Percentiles rank a stretch among this genome's conserved stretches.
phyloP scores from a whole-genome alignment of 1,140 invertebrate species.

The Oncopodura yosiiana region DNA sequence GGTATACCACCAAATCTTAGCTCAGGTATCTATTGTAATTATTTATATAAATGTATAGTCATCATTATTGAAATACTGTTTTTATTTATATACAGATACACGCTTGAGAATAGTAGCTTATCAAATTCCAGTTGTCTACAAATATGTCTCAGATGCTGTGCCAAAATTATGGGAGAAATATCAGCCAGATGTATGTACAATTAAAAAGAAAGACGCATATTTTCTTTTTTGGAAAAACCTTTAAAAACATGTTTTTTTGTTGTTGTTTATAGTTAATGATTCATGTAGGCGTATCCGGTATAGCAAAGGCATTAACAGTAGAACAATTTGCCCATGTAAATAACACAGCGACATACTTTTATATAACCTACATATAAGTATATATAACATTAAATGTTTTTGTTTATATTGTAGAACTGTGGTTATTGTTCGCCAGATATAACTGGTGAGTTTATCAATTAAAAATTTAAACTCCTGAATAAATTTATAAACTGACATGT shows the following conservation, averaged over 20 bases:
- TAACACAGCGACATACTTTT: no score
- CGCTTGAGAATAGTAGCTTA: constrained; percentile 32
- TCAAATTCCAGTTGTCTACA: constrained; percentile 39
- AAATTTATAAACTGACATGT: no score
- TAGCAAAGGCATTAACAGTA: constrained; percentile 42
- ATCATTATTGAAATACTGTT: no score
- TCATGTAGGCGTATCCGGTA: constrained; percentile 47
- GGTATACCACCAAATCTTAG: constrained; percentile 31
- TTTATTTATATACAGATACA: background rate
- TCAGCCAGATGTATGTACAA: constrained; percentile 36
- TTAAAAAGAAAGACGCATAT: constrained; percentile 2
- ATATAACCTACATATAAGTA: no score
- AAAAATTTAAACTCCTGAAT: no score
- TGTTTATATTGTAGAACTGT: no score
- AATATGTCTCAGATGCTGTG: constrained; percentile 36
- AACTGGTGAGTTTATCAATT: no score
- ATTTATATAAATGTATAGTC: no score
- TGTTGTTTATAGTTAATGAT: constrained; percentile 40
- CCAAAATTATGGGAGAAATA: constrained; percentile 38
- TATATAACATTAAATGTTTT: no score
- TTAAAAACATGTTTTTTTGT: constrained; percentile 5
- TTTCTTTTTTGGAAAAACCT: background rate
- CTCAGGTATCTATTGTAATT: background rate
- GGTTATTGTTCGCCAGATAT: constrained; percentile 42
- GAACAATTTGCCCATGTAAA: constrained; percentile 40